Conservation (phyloP, 2,113 vertebrate genomes). For the Corythoichthys haematopterus region DNA sequence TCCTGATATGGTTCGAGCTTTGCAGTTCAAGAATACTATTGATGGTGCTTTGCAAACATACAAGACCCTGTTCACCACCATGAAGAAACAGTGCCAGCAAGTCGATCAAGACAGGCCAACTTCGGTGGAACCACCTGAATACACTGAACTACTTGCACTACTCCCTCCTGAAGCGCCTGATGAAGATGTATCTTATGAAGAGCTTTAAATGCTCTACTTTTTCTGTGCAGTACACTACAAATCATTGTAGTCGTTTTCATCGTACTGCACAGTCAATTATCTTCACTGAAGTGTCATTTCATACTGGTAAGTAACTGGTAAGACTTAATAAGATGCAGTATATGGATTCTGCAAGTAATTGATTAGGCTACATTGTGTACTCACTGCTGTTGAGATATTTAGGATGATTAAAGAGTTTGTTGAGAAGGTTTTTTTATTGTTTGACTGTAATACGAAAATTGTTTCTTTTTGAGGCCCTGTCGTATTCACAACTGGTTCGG, state of each 20-base stretch:
- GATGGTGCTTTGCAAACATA: neutral
- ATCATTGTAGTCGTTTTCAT: neutral
- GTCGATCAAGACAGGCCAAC: neutral
- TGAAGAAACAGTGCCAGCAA: neutral
- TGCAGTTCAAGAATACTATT: neutral
- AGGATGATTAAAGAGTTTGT: neutral
- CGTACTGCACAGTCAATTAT: neutral
- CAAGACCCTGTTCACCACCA: neutral
- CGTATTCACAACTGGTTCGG: neutral
- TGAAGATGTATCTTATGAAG: neutral
- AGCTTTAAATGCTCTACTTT: neutral
- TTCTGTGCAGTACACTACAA: neutral
- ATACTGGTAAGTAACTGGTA: conserved; percentile 1
- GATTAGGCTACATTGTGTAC: neutral
- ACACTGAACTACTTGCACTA: neutral
- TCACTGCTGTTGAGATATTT: neutral
- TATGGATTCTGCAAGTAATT: neutral
- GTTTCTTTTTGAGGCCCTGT: neutral
- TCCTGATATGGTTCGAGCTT: neutral
- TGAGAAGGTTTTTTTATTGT: no score
- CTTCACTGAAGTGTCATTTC: neutral
- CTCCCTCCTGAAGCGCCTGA: neutral
- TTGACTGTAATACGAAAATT: neutral
- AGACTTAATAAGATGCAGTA: neutral
- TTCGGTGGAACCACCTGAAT: neutral